Base-by-base conservation (phyloP, 1,140 invertebrate genomes). In the Drosophila varians region DNA sequence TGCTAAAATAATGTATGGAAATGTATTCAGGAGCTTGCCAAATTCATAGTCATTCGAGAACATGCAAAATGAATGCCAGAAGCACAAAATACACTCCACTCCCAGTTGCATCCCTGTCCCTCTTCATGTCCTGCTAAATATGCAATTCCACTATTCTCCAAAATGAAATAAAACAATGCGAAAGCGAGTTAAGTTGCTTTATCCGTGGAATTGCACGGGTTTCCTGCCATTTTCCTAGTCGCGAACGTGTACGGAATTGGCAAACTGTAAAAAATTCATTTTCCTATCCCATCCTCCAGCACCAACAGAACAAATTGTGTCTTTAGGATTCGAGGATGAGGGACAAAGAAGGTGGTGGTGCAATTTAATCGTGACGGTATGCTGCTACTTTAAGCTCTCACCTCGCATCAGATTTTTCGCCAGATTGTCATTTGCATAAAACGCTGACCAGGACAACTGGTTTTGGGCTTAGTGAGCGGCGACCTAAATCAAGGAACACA, bases 401-500 rank as follows among this genome's bases (percentile, higher is more conserved):
- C 43, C 47, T 43, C 25, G 55, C 28, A 36, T 26, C 53, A 40
- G 57, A 61, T 42, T 40, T 18, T 16, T 40, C 52, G 55, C 16
- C 36, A 46, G 64, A 48, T 61, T 76, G 65, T 62, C 68, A 86
- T 86, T 86, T 87, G 76, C 82, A 86, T 86, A 86, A 87, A 80
- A 14, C 34, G 43, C 43, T 57, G 28, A 19, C 38, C 45, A 48
- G 26, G 16, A 34, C 40, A 23, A 57, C 4, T 38, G 18, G 6
- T 40, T 16, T 31, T 43, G 40, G 58, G 26, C 57, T 43, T 61
- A 48, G 54, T 36, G 65, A 58, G 23, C 19, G 52, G 53, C 16
- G 31, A 76, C 82, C 80, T 58, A 87, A 87, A 77, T 87, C 80
- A 80, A 47, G 70, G 60, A 74, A 70, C 82, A 87, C 73, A 87